Conservation (phyloP, 1,140 invertebrate species). For the Lerema accius region DNA sequence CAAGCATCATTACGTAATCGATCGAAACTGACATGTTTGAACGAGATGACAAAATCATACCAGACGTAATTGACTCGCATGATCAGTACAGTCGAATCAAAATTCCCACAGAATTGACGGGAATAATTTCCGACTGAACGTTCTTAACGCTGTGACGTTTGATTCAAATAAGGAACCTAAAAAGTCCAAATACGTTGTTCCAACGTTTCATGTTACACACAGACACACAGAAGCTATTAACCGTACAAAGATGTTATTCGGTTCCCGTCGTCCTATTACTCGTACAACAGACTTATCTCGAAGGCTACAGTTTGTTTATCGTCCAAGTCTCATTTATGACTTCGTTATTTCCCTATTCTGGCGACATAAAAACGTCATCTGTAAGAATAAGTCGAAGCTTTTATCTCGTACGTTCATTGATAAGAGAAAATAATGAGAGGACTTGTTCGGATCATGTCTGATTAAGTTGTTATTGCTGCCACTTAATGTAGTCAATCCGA, state of each 20-base stretch:
- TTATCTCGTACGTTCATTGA: conserved; percentile 70
- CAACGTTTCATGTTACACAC: conserved; percentile 32
- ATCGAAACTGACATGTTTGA: no score
- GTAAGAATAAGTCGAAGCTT: conserved; percentile 63
- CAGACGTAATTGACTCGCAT: no score
- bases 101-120: no score
- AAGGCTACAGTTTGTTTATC: conserved; percentile 69
- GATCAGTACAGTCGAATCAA: no score
- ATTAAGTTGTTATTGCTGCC: conserved; percentile 69
- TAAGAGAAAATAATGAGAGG: conserved; percentile 76
- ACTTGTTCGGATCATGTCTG: conserved; percentile 60
- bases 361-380: conserved; percentile 76
- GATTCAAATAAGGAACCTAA: background rate
- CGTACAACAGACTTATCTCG: conserved; percentile 56
- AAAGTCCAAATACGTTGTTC: no score
- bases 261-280: conserved; percentile 52
- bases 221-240: conserved; percentile 37
- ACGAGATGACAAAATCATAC: no score
- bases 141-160: no score
- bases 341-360: conserved; percentile 79
- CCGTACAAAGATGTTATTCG: conserved; percentile 42
- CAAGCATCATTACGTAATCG: no score
- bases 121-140: no score
- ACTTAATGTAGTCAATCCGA: conserved; percentile 49
- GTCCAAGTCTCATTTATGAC: conserved; percentile 69